These are phyloP conservation scores for Helicoverpa zea DNA, from an alignment of 1,140 invertebrate species.

Conservation along the genomic window DNA sequence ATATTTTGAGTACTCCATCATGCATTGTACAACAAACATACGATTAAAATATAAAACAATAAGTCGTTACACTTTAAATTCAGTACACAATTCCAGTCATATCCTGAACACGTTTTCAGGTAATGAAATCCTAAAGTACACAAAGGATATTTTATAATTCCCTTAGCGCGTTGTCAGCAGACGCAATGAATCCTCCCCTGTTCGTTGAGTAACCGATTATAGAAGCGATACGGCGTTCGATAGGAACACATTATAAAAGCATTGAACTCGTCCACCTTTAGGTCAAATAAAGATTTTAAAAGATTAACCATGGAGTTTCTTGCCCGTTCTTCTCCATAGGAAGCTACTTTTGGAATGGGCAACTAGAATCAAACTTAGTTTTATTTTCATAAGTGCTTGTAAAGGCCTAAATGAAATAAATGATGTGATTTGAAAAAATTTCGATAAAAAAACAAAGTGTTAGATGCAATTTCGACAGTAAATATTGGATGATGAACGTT, in stretches of 20 bases:
- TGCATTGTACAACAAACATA: background rate
- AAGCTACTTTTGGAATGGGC: no score
- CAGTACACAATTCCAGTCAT: no score
- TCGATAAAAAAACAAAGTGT: conserved; percentile 19
- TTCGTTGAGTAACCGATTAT: conserved; percentile 53
- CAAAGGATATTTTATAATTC: conserved; percentile 40
- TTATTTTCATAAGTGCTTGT: no score
- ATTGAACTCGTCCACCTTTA: conserved; percentile 17
- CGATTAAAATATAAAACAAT: background rate
- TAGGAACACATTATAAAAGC: conserved; percentile 54
- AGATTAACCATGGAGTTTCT: no score
- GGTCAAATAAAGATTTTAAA: background rate
- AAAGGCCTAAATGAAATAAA: no score
- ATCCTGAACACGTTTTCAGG: background rate
- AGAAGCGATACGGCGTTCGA: conserved; percentile 47
- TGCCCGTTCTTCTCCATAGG: no score
- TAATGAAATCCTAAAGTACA: conserved; percentile 32
- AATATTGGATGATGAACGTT: conserved; percentile 19
- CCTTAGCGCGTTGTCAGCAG: conserved; percentile 36
- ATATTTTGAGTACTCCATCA: background rate
- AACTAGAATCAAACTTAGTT: no score
- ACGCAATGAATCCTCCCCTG: conserved; percentile 47
- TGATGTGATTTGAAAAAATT: background rate
- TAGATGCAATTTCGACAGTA: conserved; percentile 32
- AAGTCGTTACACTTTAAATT: background rate